phyloP scores from a whole-genome alignment of 2,888 invertebrate genomes.

The Sycophila texana region DNA sequence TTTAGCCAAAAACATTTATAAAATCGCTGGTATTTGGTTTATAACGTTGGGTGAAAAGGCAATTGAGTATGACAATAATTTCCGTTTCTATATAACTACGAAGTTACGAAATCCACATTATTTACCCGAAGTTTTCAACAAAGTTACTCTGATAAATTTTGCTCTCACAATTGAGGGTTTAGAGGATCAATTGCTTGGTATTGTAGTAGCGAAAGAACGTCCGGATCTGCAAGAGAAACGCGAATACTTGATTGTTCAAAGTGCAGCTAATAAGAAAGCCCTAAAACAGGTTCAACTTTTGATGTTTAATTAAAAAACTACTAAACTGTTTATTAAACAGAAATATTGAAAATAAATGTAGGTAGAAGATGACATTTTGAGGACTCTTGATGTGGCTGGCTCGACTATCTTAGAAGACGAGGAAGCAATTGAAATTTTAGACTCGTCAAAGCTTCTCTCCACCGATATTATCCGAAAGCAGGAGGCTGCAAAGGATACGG shows the following conservation, averaged over 20 bases:
- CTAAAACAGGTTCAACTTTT: constrained; percentile 78
- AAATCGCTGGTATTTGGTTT: constrained; percentile 84
- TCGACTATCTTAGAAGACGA: constrained; percentile 95
- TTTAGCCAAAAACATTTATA: constrained; percentile 84
- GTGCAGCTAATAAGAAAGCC: constrained; percentile 87
- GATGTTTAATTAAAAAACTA: background rate
- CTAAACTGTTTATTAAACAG: background rate
- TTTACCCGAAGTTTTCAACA: constrained; percentile 89
- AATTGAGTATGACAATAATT: constrained; percentile 85
- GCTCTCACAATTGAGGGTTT: constrained; percentile 88
- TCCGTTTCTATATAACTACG: constrained; percentile 88
- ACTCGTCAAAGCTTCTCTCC: constrained; percentile 89
- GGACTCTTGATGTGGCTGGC: constrained; percentile 87
- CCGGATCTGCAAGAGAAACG: constrained; percentile 90
- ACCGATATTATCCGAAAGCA: constrained; percentile 90
- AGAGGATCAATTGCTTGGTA: constrained; percentile 89
- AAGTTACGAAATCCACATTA: constrained; percentile 91
- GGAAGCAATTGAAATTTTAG: constrained; percentile 89
- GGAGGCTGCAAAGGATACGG: constrained; percentile 85
- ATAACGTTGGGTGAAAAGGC: constrained; percentile 88
- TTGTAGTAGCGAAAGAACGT: constrained; percentile 89
- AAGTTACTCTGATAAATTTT: constrained; percentile 90
- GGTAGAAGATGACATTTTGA: constrained; percentile 92
- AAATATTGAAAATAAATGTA: constrained; percentile 70
- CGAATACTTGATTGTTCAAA: constrained; percentile 86